phyloP scores from a whole-genome alignment of 2,888 invertebrate species.

The Amaurobius ferox region DNA sequence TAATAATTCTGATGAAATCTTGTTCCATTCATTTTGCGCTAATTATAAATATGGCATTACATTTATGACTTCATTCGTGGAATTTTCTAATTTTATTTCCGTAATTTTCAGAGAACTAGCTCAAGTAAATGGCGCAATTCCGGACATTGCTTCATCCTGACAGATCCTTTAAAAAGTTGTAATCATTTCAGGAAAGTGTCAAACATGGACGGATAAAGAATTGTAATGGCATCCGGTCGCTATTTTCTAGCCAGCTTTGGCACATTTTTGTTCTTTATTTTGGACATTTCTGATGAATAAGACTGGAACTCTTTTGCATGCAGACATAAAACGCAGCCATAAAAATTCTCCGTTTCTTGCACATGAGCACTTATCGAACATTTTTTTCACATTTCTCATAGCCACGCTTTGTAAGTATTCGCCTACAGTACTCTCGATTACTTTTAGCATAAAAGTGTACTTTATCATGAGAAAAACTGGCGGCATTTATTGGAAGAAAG shows the following conservation, averaged over 20 bases:
- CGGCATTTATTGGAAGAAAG: conserved; percentile 6
- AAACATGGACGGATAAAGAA: no score
- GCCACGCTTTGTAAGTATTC: background rate
- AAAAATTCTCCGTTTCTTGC: conserved; percentile 13
- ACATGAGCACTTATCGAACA: background rate
- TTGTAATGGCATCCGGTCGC: no score
- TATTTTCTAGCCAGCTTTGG: background rate
- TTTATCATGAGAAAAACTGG: conserved; percentile 7
- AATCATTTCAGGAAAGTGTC: no score
- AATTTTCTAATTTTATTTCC: no score
- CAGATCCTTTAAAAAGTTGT: no score
- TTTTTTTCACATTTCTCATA: background rate
- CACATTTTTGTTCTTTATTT: background rate
- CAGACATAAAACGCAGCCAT: conserved; percentile 4
- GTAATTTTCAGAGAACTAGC: no score
- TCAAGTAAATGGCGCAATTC: no score
- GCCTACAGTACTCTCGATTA: background rate
- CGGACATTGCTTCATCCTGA: no score
- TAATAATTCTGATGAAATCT: no score
- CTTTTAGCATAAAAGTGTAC: conserved; percentile 4
- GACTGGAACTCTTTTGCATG: conserved; percentile 2
- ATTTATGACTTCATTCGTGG: no score
- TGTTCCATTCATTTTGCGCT: no score
- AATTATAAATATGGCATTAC: no score
- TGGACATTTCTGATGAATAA: background rate